These are phyloP conservation scores for Dusona sp. DNA, from an alignment of 2,888 invertebrate genomes.

Conservation along the genomic window DNA sequence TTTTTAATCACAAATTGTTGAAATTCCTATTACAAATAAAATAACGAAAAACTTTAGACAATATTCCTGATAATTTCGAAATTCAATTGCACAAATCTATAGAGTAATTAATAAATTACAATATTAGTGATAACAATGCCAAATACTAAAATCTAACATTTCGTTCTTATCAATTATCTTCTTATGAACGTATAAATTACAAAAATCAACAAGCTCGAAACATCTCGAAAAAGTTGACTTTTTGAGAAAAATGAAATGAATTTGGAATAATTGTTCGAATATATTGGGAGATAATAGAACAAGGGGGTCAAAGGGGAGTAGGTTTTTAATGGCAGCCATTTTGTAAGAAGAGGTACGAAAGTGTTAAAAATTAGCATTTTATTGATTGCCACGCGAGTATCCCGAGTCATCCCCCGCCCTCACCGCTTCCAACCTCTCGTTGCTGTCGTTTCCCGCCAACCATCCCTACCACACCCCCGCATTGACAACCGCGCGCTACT, in stretches of 20 bases:
- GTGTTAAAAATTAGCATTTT: slow-evolving; percentile 84
- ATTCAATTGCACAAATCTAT: neutral
- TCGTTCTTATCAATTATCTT: no score
- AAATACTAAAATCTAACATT: neutral
- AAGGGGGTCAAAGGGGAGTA: slow-evolving; percentile 21
- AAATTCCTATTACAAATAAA: neutral
- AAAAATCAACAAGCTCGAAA: neutral
- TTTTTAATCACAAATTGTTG: neutral
- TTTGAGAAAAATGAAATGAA: neutral
- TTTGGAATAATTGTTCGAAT: neutral
- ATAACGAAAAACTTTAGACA: neutral
- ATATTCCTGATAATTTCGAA: neutral
- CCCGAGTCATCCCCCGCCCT: slow-evolving; percentile 42
- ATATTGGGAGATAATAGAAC: neutral
- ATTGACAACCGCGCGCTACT: slow-evolving; percentile 21
- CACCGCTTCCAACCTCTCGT: slow-evolving; percentile 10
- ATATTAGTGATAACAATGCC: neutral
- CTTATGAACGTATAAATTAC: neutral
- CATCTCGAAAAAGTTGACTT: neutral
- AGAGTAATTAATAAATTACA: neutral
- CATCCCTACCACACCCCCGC: slow-evolving; percentile 5
- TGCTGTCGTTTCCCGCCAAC: slow-evolving; percentile 52
- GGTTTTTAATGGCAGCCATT: slow-evolving; percentile 70
- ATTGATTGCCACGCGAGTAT: slow-evolving; percentile 82
- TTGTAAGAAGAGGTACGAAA: slow-evolving; percentile 75